Conservation (phyloP, 2,113 vertebrate species). For the Lagopus muta region DNA sequence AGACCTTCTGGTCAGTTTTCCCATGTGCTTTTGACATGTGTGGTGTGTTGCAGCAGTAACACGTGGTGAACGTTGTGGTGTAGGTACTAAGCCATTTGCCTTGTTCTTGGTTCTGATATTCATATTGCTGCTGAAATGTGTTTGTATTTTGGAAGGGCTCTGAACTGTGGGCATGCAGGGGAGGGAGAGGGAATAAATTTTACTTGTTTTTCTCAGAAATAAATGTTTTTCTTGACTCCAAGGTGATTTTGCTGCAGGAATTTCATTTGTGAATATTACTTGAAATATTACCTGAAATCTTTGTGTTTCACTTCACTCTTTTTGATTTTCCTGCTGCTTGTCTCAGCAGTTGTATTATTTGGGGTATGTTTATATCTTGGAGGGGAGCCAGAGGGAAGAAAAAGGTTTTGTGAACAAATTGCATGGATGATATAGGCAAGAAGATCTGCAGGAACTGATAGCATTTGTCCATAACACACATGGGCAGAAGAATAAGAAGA, state of each 20-base stretch:
- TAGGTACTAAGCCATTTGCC: neutral
- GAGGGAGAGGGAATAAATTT: neutral
- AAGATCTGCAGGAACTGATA: neutral
- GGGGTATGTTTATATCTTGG: neutral
- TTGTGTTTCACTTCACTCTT: neutral
- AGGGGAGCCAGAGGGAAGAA: neutral
- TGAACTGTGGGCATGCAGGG: neutral
- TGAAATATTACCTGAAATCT: neutral
- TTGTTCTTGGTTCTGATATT: neutral
- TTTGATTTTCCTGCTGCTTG: neutral
- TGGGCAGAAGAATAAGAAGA: neutral
- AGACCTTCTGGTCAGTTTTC: neutral
- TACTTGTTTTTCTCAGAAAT: neutral
- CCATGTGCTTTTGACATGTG: neutral
- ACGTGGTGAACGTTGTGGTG: neutral
- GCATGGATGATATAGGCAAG: neutral
- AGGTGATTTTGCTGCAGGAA: neutral
- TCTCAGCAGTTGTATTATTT: neutral
- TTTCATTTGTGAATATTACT: neutral
- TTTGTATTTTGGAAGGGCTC: neutral
- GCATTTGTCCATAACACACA: neutral
- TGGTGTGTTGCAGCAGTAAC: neutral
- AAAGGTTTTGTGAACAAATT: neutral
- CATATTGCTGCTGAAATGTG: neutral
- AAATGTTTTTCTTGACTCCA: neutral